Evolutionary conservation across 2,113 vertebrate genomes (phyloP), one percentile per base, ranked within the genome.

Genomic region (Pseudorhombus dupliciocellatus): DNA sequence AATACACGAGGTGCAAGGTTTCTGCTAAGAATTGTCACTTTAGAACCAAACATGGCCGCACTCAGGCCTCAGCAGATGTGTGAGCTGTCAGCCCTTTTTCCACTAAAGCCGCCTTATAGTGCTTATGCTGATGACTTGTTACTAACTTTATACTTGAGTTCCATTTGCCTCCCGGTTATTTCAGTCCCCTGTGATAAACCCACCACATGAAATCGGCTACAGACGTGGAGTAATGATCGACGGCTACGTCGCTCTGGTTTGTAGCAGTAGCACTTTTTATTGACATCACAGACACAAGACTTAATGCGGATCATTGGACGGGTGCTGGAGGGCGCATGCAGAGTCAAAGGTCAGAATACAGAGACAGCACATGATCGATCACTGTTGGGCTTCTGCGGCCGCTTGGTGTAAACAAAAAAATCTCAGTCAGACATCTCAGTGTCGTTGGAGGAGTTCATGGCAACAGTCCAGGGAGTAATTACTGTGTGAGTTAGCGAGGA

Each of bases 201-300:
- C 26, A 61, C 30, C 30, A 66, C 11, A 54, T 46, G 46, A 67
- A 30, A 48, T 12, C 37, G 67, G 24, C 54, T 21, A 60, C 31
- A 58, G 14, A 25, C 25, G n/a, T n/a, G 16, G 53, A 3, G 70
- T 55, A 74, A 60, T 52, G 56, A 81, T 74, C 8, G 75, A 80
- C 20, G 42, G 18, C 68, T 59, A 57, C 66, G 28, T 40, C 20
- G 26, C 20, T 22, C 31, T 7, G 14, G 31, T 73, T 62, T 59
- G 55, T 52, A 54, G 72, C 80, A 72, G 22, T 51, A 69, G 46
- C 63, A 58, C 0, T 3, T 77, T 90, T 88, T 90, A 91, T 88
- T 89, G 30, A 71, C 57, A 67, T 70, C 44, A 52, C 10, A 52
- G 8, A 52, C 42, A 83, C 26, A 63, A 40, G 34, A 63, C 50